A percentile compares a stretch with the other conserved stretches of the same genome.
Evolutionary conservation across 2,797 vertebrate species (phyloP).

Genomic region (Hylomyscus alleni): DNA sequence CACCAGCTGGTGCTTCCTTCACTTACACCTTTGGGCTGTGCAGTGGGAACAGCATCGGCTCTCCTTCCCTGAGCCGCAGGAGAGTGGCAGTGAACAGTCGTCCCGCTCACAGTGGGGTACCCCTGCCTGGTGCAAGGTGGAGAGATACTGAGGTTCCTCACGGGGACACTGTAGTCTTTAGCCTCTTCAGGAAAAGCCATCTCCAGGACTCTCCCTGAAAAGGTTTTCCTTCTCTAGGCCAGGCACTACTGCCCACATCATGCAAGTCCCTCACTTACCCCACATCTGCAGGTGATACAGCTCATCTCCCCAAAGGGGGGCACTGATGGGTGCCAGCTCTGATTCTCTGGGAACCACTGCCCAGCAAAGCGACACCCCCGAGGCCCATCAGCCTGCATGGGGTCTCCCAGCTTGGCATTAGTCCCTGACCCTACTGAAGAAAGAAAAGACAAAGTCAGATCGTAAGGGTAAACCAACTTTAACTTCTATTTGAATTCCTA

Average conservation of each 20-base stretch:
- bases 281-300: conserved; percentile 99
- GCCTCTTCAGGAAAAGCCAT: neutral
- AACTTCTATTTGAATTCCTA: conserved; percentile 40
- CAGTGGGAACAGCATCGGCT: conserved; percentile 95
- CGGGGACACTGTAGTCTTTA: neutral
- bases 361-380: conserved; percentile 96
- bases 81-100: conserved; percentile 92
- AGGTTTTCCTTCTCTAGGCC: neutral
- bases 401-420: conserved; percentile 92
- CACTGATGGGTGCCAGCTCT: conserved; percentile 97
- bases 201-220: neutral
- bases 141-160: neutral
- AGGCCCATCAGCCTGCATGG: conserved; percentile 96
- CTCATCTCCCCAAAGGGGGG: conserved; percentile 97
- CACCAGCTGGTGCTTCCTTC: neutral
- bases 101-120: conserved; percentile 97
- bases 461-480: neutral
- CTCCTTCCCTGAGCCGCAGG: conserved; percentile 89
- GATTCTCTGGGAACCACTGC: conserved; percentile 96
- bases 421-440: conserved; percentile 77
- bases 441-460: conserved; percentile 31
- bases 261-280: conserved; percentile 89
- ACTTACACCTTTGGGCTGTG: conserved; percentile 88
- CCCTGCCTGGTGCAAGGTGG: conserved; percentile 90
- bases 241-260: neutral